Conservation (phyloP, 2,113 vertebrate genomes). For the Callipepla californica region DNA sequence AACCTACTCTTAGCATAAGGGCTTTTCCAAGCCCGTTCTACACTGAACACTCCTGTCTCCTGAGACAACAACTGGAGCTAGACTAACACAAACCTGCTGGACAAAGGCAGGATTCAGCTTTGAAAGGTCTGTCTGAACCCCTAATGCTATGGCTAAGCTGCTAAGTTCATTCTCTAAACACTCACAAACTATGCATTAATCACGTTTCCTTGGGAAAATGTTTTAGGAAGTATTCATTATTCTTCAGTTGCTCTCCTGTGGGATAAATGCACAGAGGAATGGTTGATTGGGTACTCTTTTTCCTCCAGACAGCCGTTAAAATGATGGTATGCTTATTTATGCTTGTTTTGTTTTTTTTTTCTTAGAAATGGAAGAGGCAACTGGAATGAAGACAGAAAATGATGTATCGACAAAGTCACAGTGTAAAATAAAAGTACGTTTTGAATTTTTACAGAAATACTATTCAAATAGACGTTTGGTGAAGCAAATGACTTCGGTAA, state of each 20-base stretch:
- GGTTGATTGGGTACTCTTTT: neutral
- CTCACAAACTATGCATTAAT: neutral
- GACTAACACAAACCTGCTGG: neutral
- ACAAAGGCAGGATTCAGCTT: neutral
- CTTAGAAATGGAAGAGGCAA: slow-evolving; percentile 86
- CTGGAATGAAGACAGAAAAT: slow-evolving; percentile 53
- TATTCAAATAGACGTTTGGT: neutral
- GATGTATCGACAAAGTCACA: slow-evolving; percentile 28
- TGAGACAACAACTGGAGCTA: neutral
- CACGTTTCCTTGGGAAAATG: neutral
- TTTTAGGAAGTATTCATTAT: neutral
- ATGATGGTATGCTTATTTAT: neutral
- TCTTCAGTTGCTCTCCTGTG: neutral
- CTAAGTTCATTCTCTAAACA: neutral
- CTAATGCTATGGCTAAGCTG: fast-evolving
- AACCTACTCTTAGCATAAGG: neutral
- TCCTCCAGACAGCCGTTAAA: neutral
- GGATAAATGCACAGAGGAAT: neutral
- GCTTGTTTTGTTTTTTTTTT: neutral
- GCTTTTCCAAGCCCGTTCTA: neutral
- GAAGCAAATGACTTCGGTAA: neutral
- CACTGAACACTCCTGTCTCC: neutral
- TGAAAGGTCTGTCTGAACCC: neutral
- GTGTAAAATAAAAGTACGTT: slow-evolving; percentile 82
- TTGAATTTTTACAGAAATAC: neutral